Base-by-base conservation (phyloP, 2,797 vertebrate species). In the Tokudaia tokunoshimensis region DNA sequence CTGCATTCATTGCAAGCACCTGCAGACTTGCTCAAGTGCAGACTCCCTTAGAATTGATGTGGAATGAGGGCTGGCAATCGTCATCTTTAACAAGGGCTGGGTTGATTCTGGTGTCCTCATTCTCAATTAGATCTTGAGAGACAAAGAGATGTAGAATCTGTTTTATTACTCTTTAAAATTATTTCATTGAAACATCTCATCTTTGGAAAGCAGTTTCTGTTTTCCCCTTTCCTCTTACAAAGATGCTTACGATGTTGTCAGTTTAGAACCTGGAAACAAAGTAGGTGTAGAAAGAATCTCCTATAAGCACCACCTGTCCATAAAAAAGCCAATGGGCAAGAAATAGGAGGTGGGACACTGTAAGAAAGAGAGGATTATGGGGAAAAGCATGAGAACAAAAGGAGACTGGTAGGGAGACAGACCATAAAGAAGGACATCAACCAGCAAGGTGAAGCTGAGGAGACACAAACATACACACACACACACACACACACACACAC, bases 81-180 rank as follows among this genome's bases (percentile, higher is more conserved):
- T 52, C 8, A 76, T 92, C 59, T 85, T 41, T 76, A 61, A 44
- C 12, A 52, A 72, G 63, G 5, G 65, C 47, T 34, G 44, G 37
- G 3, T 26, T 95, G 87, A 89, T 41, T 7, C 22, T 59, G 4
- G 37, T 61, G 3, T 22, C 22, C 29, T 82, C 17, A 31, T 81
- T n/a, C 41, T 91, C 26, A 13, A 52, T 84, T 78, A 7, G 83
- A 50, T 37, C 70, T 29, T 14, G 12, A 83, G 22, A 61, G 72
- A 4, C 14, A 92, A 86, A 17, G 6, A 74, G 26, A 12, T 81
- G 3, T n/a, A 92, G 6, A 70, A 50, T 90, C 63, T 61, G 3
- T 83, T 96, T 89, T 78, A 0, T 44, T 41, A 13, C 76, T 83
- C 19, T 55, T 86, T 86, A 94, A 82, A 80, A 89, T 55, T 47